Percentiles rank a stretch among this genome's conserved stretches.
phyloP scores from a whole-genome alignment of 2,888 invertebrate genomes.

The Caradrina kadenii region DNA sequence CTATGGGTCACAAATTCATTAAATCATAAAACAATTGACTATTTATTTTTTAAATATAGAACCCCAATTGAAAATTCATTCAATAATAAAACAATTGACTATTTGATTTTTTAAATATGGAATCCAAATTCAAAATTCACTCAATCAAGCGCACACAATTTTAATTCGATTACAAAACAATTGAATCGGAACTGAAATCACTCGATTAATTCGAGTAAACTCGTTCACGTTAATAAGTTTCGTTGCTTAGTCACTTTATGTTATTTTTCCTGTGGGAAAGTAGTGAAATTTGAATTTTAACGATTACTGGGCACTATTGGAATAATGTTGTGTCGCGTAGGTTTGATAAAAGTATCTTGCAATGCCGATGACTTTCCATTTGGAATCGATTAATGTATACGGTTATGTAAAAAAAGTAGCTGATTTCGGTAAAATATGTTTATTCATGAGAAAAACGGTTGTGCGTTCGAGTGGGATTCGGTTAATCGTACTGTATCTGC shows the following conservation, averaged over 20 bases:
- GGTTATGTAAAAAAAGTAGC: constrained; percentile 17
- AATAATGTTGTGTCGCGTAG: constrained; percentile 44
- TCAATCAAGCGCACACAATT: constrained; percentile 38
- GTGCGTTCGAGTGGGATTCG: not conserved
- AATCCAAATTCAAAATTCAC: constrained; percentile 27
- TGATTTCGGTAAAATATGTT: constrained; percentile 22
- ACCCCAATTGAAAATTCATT: constrained; percentile 23
- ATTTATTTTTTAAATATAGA: constrained; percentile 28
- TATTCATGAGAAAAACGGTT: constrained; percentile 21
- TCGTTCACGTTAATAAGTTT: constrained; percentile 54
- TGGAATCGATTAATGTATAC: constrained; percentile 16
- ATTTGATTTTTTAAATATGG: constrained; percentile 27
- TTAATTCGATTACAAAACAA: constrained; percentile 45
- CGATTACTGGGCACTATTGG: constrained; percentile 43
- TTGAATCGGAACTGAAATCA: constrained; percentile 32
- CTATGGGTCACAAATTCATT: no score
- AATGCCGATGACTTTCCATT: constrained; percentile 39
- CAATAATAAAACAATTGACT: constrained; percentile 30
- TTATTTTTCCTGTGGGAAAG: constrained; percentile 73
- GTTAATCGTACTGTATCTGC: not conserved
- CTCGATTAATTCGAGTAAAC: constrained; percentile 39
- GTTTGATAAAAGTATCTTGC: constrained; percentile 46
- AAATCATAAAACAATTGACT: no score
- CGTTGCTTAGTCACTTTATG: constrained; percentile 68
- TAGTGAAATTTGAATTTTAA: constrained; percentile 72